These are phyloP conservation scores for Phrynocephalus guinanensis DNA, from an alignment of 2,797 vertebrate species.

Conservation along the genomic window DNA sequence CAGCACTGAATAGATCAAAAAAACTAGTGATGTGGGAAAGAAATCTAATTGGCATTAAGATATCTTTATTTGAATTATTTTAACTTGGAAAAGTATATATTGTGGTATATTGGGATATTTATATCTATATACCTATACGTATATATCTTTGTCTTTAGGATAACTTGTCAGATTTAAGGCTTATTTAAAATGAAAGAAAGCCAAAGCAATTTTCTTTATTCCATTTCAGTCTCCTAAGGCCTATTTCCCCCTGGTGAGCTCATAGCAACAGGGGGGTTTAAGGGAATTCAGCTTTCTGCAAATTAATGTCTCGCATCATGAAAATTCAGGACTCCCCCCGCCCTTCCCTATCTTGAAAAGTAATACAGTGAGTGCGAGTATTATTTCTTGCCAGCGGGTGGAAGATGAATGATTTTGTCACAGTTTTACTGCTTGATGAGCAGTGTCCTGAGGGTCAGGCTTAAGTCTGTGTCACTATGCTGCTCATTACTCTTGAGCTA, in stretches of 20 bases:
- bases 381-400: conserved; percentile 90
- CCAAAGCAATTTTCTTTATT: conserved; percentile 89
- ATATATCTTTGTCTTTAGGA: conserved; percentile 82
- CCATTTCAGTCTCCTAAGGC: conserved; percentile 88
- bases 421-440: conserved; percentile 90
- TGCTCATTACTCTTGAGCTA: conserved; percentile 92
- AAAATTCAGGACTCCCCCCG: conserved; percentile 85
- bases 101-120: neutral
- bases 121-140: conserved; percentile 47
- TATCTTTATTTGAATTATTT: conserved; percentile 82
- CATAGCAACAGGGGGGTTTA: conserved; percentile 87
- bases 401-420: conserved; percentile 91
- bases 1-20: conserved; percentile 68
- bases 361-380: conserved; percentile 88
- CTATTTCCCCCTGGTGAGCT: conserved; percentile 86
- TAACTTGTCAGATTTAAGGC: conserved; percentile 86
- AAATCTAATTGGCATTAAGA: conserved; percentile 74
- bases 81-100: conserved; percentile 2
- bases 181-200: conserved; percentile 90
- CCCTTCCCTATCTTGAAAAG: conserved; percentile 83
- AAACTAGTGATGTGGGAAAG: conserved; percentile 57
- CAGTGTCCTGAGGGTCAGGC: conserved; percentile 90
- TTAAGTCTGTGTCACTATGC: conserved; percentile 90
- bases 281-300: conserved; percentile 88
- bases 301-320: conserved; percentile 90